A percentile compares a stretch with the other conserved stretches of the same genome.
Evolutionary conservation across 2,888 invertebrate genomes (phyloP).

Genomic region (Oscheius sp.): DNA sequence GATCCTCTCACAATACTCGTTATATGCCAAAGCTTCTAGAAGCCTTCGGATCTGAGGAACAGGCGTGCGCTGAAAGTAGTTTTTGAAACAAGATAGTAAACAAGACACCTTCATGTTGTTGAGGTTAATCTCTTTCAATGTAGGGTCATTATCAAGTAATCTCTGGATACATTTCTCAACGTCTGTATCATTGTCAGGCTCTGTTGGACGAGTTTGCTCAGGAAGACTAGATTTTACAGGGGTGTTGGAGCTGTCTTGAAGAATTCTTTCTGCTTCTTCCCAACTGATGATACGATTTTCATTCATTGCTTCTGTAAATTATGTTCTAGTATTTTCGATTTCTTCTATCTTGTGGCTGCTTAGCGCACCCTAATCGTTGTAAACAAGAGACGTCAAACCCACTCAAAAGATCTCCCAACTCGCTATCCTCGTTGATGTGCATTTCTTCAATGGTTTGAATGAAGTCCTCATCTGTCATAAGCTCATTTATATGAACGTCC

Average conservation of each 20-base stretch:
- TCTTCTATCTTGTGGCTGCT: no score
- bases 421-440: conserved; percentile 51
- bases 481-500: conserved; percentile 20
- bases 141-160: conserved; percentile 79
- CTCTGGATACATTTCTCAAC: conserved; percentile 78
- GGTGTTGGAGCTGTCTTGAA: conserved; percentile 57
- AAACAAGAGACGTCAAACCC: conserved; percentile 24
- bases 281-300: conserved; percentile 68
- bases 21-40: conserved; percentile 85
- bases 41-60: conserved; percentile 79
- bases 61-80: conserved; percentile 66
- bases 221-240: conserved; percentile 65
- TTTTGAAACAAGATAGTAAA: no score
- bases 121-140: conserved; percentile 91
- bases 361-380: conserved; percentile 7
- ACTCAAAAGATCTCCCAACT: conserved; percentile 66
- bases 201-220: conserved; percentile 72
- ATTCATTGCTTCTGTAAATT: conserved; percentile 67
- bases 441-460: conserved; percentile 56
- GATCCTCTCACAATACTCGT: conserved; percentile 89
- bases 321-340: background rate
- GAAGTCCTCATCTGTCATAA: conserved; percentile 48
- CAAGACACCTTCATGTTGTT: conserved; percentile 95
- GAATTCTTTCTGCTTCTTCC: conserved; percentile 66
- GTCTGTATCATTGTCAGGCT: conserved; percentile 95